Evolutionary conservation across 2,113 vertebrate species (phyloP).

Genomic region (Romanogobio albipinnatus): DNA sequence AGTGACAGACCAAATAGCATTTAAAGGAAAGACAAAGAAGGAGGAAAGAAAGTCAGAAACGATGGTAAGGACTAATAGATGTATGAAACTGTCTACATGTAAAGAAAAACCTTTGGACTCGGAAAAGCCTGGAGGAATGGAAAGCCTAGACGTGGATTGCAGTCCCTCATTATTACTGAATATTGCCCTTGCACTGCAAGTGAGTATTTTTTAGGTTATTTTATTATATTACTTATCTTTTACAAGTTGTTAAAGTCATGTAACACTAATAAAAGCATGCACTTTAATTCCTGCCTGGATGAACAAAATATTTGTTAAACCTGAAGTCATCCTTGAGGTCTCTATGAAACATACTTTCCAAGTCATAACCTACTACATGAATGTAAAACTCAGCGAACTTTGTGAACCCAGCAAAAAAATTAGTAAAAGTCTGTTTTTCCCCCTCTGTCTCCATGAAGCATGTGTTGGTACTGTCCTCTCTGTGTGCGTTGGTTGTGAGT

Average conservation of each 20-base stretch:
- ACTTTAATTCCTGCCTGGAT: neutral
- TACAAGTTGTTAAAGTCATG: neutral
- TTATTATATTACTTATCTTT: neutral
- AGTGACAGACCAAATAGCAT: neutral
- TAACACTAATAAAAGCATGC: neutral
- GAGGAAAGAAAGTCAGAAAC: neutral
- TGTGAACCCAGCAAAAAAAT: neutral
- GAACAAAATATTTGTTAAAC: neutral
- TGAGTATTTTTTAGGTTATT: constrained; percentile 31
- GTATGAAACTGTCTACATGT: neutral
- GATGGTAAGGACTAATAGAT: constrained; percentile 25
- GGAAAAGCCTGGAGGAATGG: neutral
- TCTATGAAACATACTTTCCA: neutral
- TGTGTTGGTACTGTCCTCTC: constrained; percentile 77
- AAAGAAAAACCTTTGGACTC: constrained; percentile 30
- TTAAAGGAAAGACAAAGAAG: neutral
- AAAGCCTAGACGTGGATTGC: constrained; percentile 40
- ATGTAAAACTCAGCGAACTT: neutral
- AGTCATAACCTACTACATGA: neutral
- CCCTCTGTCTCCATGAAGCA: constrained; percentile 68
- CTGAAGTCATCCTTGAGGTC: neutral
- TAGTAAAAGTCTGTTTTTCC: neutral
- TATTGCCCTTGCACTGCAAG: constrained; percentile 61
- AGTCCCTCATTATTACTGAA: constrained; percentile 48
- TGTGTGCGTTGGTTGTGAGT: constrained; percentile 78